phyloP scores from a whole-genome alignment of 1,140 invertebrate species.

The Antheraea pernyi region DNA sequence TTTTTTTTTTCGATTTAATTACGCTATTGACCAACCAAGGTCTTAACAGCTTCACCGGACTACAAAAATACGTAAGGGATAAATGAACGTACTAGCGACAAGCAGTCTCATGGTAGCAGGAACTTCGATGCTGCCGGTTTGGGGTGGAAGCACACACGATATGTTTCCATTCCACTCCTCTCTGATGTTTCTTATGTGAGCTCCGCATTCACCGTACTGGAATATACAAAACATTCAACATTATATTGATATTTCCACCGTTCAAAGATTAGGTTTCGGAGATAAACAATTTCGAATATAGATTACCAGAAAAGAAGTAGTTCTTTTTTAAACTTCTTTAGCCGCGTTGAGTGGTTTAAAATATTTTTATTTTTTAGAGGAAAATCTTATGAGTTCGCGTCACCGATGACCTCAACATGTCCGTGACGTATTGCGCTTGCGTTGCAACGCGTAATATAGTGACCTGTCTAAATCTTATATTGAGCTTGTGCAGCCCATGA shows the following conservation, averaged over 20 bases:
- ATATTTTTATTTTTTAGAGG: too few relatives aligned
- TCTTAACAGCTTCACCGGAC: too few relatives aligned
- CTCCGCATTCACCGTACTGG: conserved; percentile 84
- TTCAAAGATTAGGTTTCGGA: background rate
- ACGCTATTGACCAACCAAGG: too few relatives aligned
- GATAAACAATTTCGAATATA: background rate
- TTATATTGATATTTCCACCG: background rate
- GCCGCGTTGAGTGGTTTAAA: too few relatives aligned
- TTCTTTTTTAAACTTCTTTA: background rate
- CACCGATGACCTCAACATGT: too few relatives aligned
- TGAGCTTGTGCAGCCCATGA: too few relatives aligned
- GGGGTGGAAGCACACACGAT: conserved; percentile 81
- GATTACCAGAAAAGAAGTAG: background rate
- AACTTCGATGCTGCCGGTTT: conserved; percentile 76
- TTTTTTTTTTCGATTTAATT: too few relatives aligned
- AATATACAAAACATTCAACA: conserved; percentile 16
- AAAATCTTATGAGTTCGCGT: too few relatives aligned
- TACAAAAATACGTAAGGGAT: background rate
- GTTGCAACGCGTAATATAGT: too few relatives aligned
- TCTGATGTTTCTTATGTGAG: conserved; percentile 81
- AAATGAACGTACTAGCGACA: conserved; percentile 84
- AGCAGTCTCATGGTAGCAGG: conserved; percentile 81
- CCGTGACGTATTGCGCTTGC: too few relatives aligned
- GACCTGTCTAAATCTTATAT: too few relatives aligned
- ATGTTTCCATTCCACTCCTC: conserved; percentile 84